These are phyloP conservation scores for Trichonephila clavipes DNA, from an alignment of 1,140 invertebrate genomes.

Conservation along the genomic window DNA sequence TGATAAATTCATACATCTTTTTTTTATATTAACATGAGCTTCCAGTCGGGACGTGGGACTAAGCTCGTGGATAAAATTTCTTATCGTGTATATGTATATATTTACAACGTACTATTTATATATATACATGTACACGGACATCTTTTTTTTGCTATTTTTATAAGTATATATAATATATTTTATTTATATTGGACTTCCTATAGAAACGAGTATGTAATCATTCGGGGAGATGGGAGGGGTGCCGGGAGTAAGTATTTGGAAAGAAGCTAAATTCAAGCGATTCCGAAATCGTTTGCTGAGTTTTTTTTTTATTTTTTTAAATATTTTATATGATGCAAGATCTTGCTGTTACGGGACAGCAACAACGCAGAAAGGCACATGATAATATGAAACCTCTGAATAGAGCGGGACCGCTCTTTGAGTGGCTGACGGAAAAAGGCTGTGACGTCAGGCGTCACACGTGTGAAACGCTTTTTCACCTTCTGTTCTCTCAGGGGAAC, in stretches of 20 bases:
- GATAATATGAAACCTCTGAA: slow-evolving; percentile 77
- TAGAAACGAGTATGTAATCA: slow-evolving; percentile 72
- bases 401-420: slow-evolving; percentile 61
- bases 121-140: slow-evolving; percentile 75
- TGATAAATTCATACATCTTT: slow-evolving; percentile 54
- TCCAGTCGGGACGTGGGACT: slow-evolving; percentile 70
- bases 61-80: slow-evolving; percentile 70
- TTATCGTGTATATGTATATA: slow-evolving; percentile 71
- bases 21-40: slow-evolving; percentile 72
- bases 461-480: slow-evolving; percentile 37
- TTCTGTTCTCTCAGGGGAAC: slow-evolving; percentile 56
- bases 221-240: slow-evolving; percentile 60
- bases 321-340: slow-evolving; percentile 71
- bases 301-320: neutral
- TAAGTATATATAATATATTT: slow-evolving; percentile 71
- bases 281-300: slow-evolving; percentile 74
- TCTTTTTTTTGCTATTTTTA: slow-evolving; percentile 59
- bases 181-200: slow-evolving; percentile 74
- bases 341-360: slow-evolving; percentile 71
- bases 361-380: slow-evolving; percentile 77
- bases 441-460: slow-evolving; percentile 61
- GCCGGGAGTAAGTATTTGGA: slow-evolving; percentile 37
- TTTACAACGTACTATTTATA: slow-evolving; percentile 65
- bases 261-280: slow-evolving; percentile 76
- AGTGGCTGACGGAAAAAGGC: slow-evolving; percentile 75